phyloP scores from a whole-genome alignment of 2,888 invertebrate species.

The Eretmocerus hayati region DNA sequence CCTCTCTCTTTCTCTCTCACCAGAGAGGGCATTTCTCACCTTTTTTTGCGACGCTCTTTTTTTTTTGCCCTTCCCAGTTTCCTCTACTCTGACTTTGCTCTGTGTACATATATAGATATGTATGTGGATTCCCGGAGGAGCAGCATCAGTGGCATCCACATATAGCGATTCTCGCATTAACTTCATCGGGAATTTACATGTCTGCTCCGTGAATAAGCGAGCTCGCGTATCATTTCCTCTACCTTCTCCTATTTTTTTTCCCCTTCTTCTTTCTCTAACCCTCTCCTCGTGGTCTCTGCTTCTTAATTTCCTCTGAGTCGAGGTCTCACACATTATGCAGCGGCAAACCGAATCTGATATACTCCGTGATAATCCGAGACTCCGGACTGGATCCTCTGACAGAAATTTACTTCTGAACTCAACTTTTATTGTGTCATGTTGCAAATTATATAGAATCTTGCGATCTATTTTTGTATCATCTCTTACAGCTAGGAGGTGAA shows the following conservation, averaged over 20 bases:
- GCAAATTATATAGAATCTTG: no score
- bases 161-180: slow-evolving; percentile 23
- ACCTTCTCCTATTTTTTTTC: background rate
- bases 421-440: no score
- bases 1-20: slow-evolving; percentile 15
- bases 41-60: slow-evolving; percentile 12
- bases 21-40: slow-evolving; percentile 10
- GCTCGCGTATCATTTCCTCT: slow-evolving; percentile 12
- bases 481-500: no score
- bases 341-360: no score
- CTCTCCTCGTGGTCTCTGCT: background rate
- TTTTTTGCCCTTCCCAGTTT: slow-evolving; percentile 20
- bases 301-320: background rate
- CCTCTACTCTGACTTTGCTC: slow-evolving; percentile 20
- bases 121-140: no score
- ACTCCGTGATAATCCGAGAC: no score
- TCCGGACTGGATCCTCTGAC: no score
- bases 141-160: slow-evolving; percentile 6
- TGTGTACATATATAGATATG: no score
- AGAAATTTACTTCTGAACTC: no score
- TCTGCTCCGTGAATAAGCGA: slow-evolving; percentile 21
- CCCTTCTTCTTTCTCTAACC: background rate
- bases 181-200: slow-evolving; percentile 29
- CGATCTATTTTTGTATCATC: no score
- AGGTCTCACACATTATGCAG: no score